Conservation (phyloP, 2,888 invertebrate species). For the Leptopilina myrica region DNA sequence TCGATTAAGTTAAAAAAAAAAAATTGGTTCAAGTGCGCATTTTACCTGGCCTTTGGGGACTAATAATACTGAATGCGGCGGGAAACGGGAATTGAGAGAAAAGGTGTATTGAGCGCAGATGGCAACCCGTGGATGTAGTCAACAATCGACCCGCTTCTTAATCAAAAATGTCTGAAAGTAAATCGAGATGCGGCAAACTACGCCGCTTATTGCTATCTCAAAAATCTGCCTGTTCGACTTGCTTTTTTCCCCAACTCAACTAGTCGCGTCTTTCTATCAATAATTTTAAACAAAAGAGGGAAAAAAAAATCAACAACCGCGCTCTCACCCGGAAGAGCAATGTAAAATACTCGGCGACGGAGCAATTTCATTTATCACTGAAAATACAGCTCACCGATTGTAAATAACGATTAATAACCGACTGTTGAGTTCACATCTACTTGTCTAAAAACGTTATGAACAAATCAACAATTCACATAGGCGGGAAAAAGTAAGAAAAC, state of each 20-base stretch:
- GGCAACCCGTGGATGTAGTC: conserved; percentile 63
- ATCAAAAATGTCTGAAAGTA: conserved; percentile 62
- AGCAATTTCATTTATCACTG: conserved; percentile 12
- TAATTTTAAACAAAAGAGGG: not conserved
- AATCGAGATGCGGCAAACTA: conserved; percentile 41
- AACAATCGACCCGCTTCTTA: conserved; percentile 54
- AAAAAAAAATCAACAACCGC: not conserved
- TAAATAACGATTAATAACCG: conserved; percentile 1
- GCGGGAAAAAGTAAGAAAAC: conserved; percentile 53
- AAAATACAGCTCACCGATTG: conserved; percentile 1
- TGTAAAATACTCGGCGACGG: not conserved
- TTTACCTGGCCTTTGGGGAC: conserved; percentile 35
- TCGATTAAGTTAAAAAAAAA: conserved; percentile 25
- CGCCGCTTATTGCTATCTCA: conserved; percentile 36
- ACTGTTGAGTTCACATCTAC: not conserved
- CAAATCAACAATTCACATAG: conserved; percentile 20
- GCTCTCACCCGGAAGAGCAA: not conserved
- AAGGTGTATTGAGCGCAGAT: conserved; percentile 66
- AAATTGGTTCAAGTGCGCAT: conserved; percentile 25
- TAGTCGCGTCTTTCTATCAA: conserved; percentile 2
- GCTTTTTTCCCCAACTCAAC: not conserved
- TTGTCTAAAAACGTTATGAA: not conserved
- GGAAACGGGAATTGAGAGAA: conserved; percentile 57
- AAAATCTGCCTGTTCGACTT: conserved; percentile 41
- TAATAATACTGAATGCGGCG: conserved; percentile 65